Evolutionary conservation across 1,140 invertebrate genomes (phyloP).

Genomic region (Orchesella cincta): DNA sequence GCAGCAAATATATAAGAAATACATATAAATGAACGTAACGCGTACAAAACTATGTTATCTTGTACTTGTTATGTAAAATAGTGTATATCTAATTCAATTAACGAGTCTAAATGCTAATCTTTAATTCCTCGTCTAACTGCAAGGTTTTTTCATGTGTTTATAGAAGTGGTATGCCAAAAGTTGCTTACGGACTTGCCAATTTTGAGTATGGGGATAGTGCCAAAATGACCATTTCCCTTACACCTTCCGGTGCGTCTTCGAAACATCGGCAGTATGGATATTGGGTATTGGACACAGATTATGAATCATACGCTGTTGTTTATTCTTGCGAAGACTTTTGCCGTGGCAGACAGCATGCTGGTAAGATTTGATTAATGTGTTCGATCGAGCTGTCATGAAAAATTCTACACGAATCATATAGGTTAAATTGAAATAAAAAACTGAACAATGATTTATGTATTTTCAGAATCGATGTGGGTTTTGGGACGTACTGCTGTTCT

Average conservation of each 20-base stretch:
- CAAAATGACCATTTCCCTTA: constrained; percentile 48
- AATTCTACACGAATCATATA: background rate
- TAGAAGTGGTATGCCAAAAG: constrained; percentile 50
- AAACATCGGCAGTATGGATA: constrained; percentile 47
- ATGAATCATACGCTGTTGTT: constrained; percentile 55
- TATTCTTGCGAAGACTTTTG: constrained; percentile 52
- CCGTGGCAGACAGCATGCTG: constrained; percentile 48
- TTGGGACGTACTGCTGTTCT: constrained; percentile 49
- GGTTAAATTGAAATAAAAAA: background rate
- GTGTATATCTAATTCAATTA: no score
- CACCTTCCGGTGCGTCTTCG: constrained; percentile 40
- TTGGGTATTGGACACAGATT: constrained; percentile 56
- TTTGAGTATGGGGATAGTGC: constrained; percentile 51
- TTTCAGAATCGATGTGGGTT: constrained; percentile 48
- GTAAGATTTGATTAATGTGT: constrained; percentile 30
- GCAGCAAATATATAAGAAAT: no score
- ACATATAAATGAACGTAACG: no score
- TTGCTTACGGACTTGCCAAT: constrained; percentile 50
- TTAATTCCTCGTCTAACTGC: no score
- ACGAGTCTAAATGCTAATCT: no score
- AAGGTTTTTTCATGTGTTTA: constrained; percentile 28
- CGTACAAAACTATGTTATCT: no score
- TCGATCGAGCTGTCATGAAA: constrained; percentile 14
- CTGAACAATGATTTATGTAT: background rate
- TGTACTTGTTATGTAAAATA: no score